A percentile compares a stretch with the other conserved stretches of the same genome.
phyloP scores from a whole-genome alignment of 1,140 invertebrate species.

The Heliconius congener region DNA sequence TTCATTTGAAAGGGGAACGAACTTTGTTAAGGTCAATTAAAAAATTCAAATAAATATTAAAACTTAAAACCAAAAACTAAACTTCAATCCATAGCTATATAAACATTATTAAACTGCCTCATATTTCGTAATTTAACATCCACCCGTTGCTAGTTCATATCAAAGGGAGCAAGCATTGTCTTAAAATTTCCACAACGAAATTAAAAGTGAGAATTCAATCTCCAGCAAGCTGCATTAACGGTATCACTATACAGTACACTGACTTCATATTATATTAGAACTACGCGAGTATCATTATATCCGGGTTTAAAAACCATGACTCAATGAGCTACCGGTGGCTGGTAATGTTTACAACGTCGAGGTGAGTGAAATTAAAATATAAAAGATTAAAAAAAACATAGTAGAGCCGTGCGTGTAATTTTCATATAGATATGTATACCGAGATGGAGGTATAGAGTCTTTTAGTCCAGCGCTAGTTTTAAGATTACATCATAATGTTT shows the following conservation, averaged over 20 bases:
- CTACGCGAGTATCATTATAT: constrained; percentile 48
- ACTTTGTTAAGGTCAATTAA: neutral
- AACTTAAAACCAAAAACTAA: neutral
- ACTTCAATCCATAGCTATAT: neutral
- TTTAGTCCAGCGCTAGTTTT: constrained; percentile 27
- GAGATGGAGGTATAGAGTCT: neutral
- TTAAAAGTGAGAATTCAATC: constrained; percentile 77
- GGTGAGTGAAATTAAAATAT: constrained; percentile 34
- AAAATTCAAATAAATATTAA: neutral
- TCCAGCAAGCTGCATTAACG: constrained; percentile 58
- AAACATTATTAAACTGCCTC: neutral
- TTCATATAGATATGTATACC: neutral
- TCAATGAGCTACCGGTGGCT: constrained; percentile 24
- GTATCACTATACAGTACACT: constrained; percentile 63
- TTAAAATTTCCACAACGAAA: constrained; percentile 63
- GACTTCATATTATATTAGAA: constrained; percentile 64
- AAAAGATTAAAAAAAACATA: constrained; percentile 29
- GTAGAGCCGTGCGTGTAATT: neutral
- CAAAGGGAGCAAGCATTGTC: constrained; percentile 43
- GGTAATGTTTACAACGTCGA: constrained; percentile 29
- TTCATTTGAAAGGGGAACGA: neutral
- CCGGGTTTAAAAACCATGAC: constrained; percentile 64
- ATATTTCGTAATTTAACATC: neutral
- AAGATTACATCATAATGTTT: constrained; percentile 50
- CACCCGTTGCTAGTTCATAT: constrained; percentile 2